Base-by-base conservation (phyloP, 2,113 vertebrate species). In the Albula glossodonta region DNA sequence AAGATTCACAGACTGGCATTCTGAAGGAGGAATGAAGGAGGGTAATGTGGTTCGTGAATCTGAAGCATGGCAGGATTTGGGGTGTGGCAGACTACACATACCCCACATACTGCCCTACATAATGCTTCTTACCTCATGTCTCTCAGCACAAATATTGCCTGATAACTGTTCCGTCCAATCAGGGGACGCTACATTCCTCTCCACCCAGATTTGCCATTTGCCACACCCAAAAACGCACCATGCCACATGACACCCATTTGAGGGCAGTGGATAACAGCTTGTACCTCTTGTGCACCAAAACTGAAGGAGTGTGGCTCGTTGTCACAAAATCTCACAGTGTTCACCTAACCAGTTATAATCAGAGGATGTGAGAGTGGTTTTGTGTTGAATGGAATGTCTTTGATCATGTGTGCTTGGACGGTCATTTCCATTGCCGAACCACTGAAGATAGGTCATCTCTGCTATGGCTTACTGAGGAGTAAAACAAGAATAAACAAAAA, bases 61-160 rank as follows among this genome's bases (percentile, higher is more conserved):
- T 74, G 10, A n/a, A n/a, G n/a, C 70, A 74, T 74, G 70, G 70
- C n/a, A n/a, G 70, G n/a, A 74, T 74, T 22, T 74, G 70, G 70
- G 70, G 70, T 22, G 10, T 74, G 25, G n/a, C 22, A 74, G 25
- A 66, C 22, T 19, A 1, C 22, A 22, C 60, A 66, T 66, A 22
- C 19, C 22, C 15, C 22, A 19, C 9, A 0, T 74, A 74, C 9
- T 74, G 70, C n/a, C 10, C n/a, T 10, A 25, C 22, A n/a, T 25
- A 2, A 74, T 74, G 31, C 70, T 74, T 74, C 25, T 74, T 2
- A n/a, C 31, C n/a, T 6, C 70, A 7, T 8, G n/a, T 8, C 70
- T 31, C 10, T 31, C n/a, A 9, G n/a, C 10, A 25, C 2, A 74
- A 31, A n/a, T 22, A 9, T 31, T 74, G n/a, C 70, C n/a, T 74